phyloP scores from a whole-genome alignment of 2,113 vertebrate species.

The Loxodonta africana region DNA sequence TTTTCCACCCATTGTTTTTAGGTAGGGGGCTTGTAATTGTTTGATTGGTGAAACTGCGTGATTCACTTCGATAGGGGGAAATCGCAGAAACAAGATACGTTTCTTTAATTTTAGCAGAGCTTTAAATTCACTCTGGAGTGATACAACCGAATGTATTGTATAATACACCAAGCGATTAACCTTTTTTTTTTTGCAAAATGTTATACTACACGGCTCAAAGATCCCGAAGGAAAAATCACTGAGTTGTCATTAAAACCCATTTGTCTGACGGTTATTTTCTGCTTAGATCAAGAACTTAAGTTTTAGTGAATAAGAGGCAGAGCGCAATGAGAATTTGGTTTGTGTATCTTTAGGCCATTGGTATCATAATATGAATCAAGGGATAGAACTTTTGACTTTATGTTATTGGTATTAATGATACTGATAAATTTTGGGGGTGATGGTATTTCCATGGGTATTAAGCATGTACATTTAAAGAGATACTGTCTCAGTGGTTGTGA shows the following conservation, averaged over 20 bases:
- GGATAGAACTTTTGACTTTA: not conserved
- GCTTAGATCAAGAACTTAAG: not conserved
- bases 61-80: not conserved
- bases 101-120: not conserved
- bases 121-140: constrained; percentile 2
- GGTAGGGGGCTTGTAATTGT: constrained; percentile 42
- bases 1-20: constrained; percentile 65
- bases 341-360: not conserved
- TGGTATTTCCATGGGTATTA: not conserved
- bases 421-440: not conserved
- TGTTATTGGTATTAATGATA: not conserved
- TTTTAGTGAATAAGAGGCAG: constrained; percentile 5
- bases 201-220: not conserved
- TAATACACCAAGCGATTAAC: not conserved
- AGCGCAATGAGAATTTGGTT: not conserved
- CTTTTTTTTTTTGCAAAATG: not conserved
- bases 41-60: not conserved
- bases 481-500: not conserved
- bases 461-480: not conserved
- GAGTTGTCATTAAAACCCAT: not conserved
- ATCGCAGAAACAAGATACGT: not conserved
- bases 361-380: not conserved
- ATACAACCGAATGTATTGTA: constrained; percentile 8
- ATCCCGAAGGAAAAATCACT: not conserved
- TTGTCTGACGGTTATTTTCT: constrained; percentile 44